Base-by-base conservation (phyloP, 2,888 invertebrate species). In the Brenthis hecate region DNA sequence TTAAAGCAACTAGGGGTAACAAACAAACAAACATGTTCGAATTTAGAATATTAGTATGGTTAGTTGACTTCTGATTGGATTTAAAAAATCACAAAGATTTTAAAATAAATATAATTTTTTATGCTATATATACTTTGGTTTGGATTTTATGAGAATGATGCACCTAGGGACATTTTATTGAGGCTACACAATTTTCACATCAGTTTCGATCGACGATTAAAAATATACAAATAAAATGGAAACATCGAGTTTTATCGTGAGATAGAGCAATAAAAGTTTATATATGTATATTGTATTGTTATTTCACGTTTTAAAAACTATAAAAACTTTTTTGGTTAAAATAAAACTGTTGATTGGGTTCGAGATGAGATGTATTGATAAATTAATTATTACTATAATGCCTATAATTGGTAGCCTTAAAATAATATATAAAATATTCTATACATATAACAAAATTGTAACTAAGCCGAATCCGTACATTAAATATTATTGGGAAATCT, bases 181-280 rank as follows among this genome's bases (percentile, higher is more conserved):
- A 53, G 13, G 58, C 53, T 16, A 50, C 60, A 53, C 51, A 56
- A 58, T 53, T 56, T 56, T 53, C 51, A 36, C 28, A 43, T 19
- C 65, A 65, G 58, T 58, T 60, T 58, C 58, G 43, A 53, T 53
- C 58, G 65, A 36, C 57, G 53, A 65, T 65, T 58, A 53, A 58
- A 60, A 13, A 28, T 50, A 60, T 48, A 60, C 58, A 65, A 58
- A 62, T 62, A 62, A 51, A 62, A 62, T 62, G 53, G 51, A 53
- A 36, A 62, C 51, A 51, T 2, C 60, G 28, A 60, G 23, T 60
- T 60, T 60, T 60, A 60, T 48, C 14, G 48, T 48, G 28, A 48
- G 58, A 50, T 60, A 50, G 58, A 60, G 48, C 28, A 48, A 48
- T 60, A 60, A 60, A 43, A 28, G 23, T 58, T 58, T 58, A 58